Percentiles rank a stretch among this genome's conserved stretches.
These are phyloP conservation scores for Melanargia galathea DNA, from an alignment of 2,888 invertebrate species.

Conservation along the genomic window DNA sequence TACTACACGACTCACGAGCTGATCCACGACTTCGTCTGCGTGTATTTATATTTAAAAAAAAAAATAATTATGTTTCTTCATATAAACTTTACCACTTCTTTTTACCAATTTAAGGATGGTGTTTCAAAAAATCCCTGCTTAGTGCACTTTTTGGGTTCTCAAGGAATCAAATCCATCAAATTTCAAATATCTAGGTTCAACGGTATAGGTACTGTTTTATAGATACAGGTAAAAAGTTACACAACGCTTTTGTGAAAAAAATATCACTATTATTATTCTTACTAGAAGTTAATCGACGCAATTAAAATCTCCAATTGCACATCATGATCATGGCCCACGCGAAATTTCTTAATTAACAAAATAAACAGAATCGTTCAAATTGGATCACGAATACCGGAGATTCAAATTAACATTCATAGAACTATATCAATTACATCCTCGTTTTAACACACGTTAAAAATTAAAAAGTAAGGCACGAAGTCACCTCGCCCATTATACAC, in stretches of 20 bases:
- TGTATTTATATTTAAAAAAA: too few species aligned
- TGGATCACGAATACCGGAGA: not conserved
- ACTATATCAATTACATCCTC: conserved; percentile 8
- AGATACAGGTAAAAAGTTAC: not conserved
- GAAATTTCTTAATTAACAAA: conserved; percentile 2
- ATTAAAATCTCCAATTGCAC: conserved; percentile 6
- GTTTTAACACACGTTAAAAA: conserved; percentile 5
- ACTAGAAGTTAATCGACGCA: not conserved
- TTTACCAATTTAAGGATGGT: too few species aligned
- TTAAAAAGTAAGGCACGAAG: conserved; percentile 11
- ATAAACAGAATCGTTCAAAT: conserved; percentile 4
- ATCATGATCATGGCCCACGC: not conserved
- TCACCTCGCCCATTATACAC: not conserved
- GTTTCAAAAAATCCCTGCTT: too few species aligned
- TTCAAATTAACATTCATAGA: conserved; percentile 9
- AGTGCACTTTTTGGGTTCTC: too few species aligned
- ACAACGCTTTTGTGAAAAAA: not conserved
- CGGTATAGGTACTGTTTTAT: too few species aligned
- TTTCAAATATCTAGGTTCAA: too few species aligned
- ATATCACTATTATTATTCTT: not conserved
- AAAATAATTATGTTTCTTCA: too few species aligned
- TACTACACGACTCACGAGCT: too few species aligned
- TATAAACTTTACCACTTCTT: too few species aligned
- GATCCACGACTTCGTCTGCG: too few species aligned
- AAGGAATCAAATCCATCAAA: too few species aligned